These are phyloP conservation scores for Taxidea taxus DNA, from an alignment of 2,113 vertebrate genomes.

Conservation along the genomic window DNA sequence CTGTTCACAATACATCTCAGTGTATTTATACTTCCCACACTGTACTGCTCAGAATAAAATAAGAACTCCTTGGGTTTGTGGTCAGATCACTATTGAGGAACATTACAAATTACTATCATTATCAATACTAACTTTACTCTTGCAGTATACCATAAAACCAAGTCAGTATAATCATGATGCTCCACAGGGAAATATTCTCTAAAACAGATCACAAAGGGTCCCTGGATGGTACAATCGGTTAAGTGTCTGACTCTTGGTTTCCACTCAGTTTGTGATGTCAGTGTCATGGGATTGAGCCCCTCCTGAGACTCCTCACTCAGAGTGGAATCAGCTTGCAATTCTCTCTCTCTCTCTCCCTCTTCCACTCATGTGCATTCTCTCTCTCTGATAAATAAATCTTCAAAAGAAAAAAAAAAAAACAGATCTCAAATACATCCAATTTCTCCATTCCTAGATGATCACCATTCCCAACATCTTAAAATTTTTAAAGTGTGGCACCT, in stretches of 20 bases:
- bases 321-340: no score
- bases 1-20: background rate
- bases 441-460: background rate
- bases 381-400: background rate
- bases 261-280: background rate
- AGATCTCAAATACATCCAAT: background rate
- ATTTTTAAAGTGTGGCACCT: background rate
- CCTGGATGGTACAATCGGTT: background rate
- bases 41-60: background rate
- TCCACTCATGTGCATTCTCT: background rate
- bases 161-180: background rate
- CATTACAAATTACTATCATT: background rate
- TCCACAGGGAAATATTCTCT: background rate
- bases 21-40: background rate
- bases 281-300: background rate
- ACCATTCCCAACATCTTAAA: background rate
- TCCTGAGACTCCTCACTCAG: background rate
- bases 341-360: background rate
- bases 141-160: background rate
- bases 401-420: background rate
- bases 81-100: background rate
- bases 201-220: background rate
- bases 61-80: background rate
- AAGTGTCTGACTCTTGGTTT: background rate
- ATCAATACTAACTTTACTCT: slow-evolving; percentile 12